Conservation (phyloP, 2,888 invertebrate species). For the Tipula confusa region DNA sequence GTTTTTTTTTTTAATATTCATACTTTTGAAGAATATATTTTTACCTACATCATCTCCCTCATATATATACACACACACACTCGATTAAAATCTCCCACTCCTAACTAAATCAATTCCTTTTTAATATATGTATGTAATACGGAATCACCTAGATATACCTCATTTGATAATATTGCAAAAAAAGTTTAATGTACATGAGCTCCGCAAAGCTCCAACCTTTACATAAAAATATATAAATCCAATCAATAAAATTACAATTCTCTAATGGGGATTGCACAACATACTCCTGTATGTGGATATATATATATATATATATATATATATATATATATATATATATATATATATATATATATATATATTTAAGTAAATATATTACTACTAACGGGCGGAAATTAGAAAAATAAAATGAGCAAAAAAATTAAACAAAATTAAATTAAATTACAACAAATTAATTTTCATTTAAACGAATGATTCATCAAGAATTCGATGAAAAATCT, state of each 20-base stretch:
- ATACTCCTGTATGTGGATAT: neutral
- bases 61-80: too few relatives aligned
- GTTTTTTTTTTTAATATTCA: neutral
- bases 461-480: constrained; percentile 12
- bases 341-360: neutral
- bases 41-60: neutral
- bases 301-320: neutral
- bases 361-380: neutral
- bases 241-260: constrained; percentile 12
- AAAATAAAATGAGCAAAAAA: neutral
- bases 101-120: neutral
- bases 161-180: neutral
- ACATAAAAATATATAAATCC: neutral
- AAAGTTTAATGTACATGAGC: neutral
- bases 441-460: neutral
- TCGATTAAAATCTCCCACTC: neutral
- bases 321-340: neutral
- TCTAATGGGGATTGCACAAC: neutral
- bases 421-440: neutral
- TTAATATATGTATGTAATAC: neutral
- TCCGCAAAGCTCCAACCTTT: neutral
- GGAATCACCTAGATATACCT: neutral
- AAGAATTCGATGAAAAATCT: neutral
- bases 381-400: neutral
- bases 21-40: neutral